phyloP scores from a whole-genome alignment of 2,888 invertebrate genomes.

The Encarsia formosa region DNA sequence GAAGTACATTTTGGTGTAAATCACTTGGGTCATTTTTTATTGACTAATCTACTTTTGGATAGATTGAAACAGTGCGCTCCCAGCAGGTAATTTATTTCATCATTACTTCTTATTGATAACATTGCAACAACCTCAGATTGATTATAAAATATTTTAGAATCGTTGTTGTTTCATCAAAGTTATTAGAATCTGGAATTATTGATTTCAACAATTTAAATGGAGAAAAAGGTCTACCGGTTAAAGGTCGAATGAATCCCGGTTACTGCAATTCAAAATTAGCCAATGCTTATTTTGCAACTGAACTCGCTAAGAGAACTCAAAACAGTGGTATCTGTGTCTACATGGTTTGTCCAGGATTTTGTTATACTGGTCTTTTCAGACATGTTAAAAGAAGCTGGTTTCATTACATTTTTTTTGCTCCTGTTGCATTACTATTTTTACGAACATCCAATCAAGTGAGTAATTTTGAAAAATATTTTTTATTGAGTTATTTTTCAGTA shows the following conservation, averaged over 20 bases:
- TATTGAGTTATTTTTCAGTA: slow-evolving; percentile 2
- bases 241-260: slow-evolving; percentile 55
- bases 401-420: slow-evolving; percentile 67
- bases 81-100: slow-evolving; percentile 58
- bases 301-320: slow-evolving; percentile 58
- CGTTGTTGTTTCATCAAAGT: slow-evolving; percentile 67
- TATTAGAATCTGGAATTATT: slow-evolving; percentile 67
- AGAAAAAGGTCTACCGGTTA: slow-evolving; percentile 52
- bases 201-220: slow-evolving; percentile 66
- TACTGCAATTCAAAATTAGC: slow-evolving; percentile 77
- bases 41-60: slow-evolving; percentile 75
- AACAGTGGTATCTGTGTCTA: slow-evolving; percentile 62
- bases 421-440: slow-evolving; percentile 68
- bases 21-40: slow-evolving; percentile 78
- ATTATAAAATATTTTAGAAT: slow-evolving; percentile 55
- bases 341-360: slow-evolving; percentile 75
- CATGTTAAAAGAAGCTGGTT: slow-evolving; percentile 63
- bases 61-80: slow-evolving; percentile 61
- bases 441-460: slow-evolving; percentile 68
- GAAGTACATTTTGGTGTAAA: slow-evolving; percentile 81
- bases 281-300: slow-evolving; percentile 67
- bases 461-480: slow-evolving; percentile 1
- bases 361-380: slow-evolving; percentile 72
- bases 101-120: no score
- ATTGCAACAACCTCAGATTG: no score